Evolutionary conservation across 1,140 invertebrate genomes (phyloP).

Genomic region (Diorhabda sublineata): DNA sequence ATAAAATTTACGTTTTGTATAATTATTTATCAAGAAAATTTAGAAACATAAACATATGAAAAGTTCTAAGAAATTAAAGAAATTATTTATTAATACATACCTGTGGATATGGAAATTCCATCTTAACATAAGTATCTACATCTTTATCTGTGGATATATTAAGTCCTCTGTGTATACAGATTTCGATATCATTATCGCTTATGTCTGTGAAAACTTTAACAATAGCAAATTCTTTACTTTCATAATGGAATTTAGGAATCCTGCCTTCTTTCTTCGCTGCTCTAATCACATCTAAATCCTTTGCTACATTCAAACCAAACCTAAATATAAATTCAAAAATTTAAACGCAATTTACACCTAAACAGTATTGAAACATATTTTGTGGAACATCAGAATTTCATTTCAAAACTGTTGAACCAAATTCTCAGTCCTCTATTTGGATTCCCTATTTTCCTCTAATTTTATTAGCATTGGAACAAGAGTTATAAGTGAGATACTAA

Average conservation of each 20-base stretch:
- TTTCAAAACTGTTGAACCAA: too few species aligned
- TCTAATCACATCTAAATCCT: slow-evolving; percentile 84
- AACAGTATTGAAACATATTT: background rate
- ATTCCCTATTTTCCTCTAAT: too few species aligned
- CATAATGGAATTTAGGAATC: slow-evolving; percentile 92
- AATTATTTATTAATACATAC: slow-evolving; percentile 48
- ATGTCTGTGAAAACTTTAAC: slow-evolving; percentile 93
- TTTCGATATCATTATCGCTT: slow-evolving; percentile 84
- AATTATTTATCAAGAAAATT: background rate
- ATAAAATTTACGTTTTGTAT: background rate
- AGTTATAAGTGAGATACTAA: too few species aligned
- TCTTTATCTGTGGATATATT: slow-evolving; percentile 84
- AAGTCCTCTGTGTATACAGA: slow-evolving; percentile 81
- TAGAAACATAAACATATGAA: background rate
- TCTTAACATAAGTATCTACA: slow-evolving; percentile 90
- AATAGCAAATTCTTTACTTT: slow-evolving; percentile 81
- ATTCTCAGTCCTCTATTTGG: too few species aligned
- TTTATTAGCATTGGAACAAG: too few species aligned
- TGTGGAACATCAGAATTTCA: too few species aligned
- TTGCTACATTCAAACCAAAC: slow-evolving; percentile 74
- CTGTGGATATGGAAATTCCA: slow-evolving; percentile 87
- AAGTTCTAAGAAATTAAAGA: too few species aligned
- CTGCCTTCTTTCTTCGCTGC: slow-evolving; percentile 61
- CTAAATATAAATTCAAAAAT: slow-evolving; percentile 57
- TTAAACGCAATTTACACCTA: slow-evolving; percentile 4